phyloP scores from a whole-genome alignment of 2,797 vertebrate species.

The Tenualosa thibaudeaui region DNA sequence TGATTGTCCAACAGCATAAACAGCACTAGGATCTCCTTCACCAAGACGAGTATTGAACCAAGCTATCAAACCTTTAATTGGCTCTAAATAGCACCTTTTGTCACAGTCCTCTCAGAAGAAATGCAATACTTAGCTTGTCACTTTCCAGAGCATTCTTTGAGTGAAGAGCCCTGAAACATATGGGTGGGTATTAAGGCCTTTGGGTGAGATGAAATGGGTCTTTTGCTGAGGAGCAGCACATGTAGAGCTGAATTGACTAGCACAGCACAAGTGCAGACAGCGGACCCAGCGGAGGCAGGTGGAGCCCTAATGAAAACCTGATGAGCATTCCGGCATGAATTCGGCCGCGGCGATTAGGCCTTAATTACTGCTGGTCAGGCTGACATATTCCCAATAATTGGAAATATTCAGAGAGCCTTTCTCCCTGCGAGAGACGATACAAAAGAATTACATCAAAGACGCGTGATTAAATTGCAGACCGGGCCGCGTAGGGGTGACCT shows the following conservation, averaged over 20 bases:
- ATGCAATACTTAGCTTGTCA: not conserved
- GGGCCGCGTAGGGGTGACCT: not conserved
- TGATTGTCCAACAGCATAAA: not conserved
- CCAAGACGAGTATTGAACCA: not conserved
- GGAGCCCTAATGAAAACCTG: slow-evolving; percentile 66
- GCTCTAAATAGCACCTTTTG: not conserved
- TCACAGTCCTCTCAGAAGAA: not conserved
- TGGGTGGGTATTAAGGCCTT: not conserved
- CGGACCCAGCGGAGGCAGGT: slow-evolving; percentile 56
- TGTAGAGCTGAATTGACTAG: not conserved
- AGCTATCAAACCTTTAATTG: slow-evolving; percentile 7
- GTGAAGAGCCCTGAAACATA: slow-evolving; percentile 26
- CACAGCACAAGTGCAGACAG: not conserved
- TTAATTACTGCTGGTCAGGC: slow-evolving; percentile 70
- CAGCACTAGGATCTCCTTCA: not conserved
- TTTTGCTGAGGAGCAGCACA: not conserved
- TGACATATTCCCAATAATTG: slow-evolving; percentile 75
- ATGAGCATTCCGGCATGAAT: slow-evolving; percentile 71
- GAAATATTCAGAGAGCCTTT: slow-evolving; percentile 57
- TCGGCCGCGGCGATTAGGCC: slow-evolving; percentile 68
- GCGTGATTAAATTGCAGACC: slow-evolving; percentile 23
- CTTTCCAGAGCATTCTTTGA: not conserved
- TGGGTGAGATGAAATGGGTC: not conserved
- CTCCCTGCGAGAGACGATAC: slow-evolving; percentile 35
- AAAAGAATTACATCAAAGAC: slow-evolving; percentile 42